Conservation (phyloP, 2,888 invertebrate genomes). For the Linnaemya tessellans region DNA sequence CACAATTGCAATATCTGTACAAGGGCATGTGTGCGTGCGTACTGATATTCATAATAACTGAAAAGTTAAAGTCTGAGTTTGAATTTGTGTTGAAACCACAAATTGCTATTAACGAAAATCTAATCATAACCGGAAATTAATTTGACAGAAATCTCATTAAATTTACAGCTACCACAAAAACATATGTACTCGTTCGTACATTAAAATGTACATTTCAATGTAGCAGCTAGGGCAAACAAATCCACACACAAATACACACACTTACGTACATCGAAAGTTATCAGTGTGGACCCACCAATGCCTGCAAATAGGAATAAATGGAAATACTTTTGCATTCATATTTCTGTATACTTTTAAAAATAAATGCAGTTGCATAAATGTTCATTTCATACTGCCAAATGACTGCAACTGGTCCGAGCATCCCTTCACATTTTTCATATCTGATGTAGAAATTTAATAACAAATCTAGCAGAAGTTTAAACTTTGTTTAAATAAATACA, state of each 20-base stretch:
- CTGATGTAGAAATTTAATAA: constrained; percentile 21
- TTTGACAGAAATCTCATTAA: constrained; percentile 84
- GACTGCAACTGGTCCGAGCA: background rate
- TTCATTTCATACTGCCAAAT: constrained; percentile 26
- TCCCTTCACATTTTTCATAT: constrained; percentile 21
- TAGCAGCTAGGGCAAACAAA: background rate
- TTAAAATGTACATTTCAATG: background rate
- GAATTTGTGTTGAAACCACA: constrained; percentile 79
- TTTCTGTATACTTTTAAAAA: background rate
- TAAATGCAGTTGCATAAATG: constrained; percentile 19
- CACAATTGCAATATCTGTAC: background rate
- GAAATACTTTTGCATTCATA: constrained; percentile 20
- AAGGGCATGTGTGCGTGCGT: background rate
- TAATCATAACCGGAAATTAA: constrained; percentile 84
- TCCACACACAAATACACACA: background rate
- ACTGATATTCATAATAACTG: constrained; percentile 66
- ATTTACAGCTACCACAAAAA: constrained; percentile 79
- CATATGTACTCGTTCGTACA: constrained; percentile 43
- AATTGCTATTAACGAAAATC: constrained; percentile 84
- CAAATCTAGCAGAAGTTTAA: constrained; percentile 20
- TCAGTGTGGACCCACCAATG: constrained; percentile 2
- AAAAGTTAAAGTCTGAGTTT: constrained; percentile 62
- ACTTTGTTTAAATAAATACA: constrained; percentile 1
- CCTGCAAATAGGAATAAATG: constrained; percentile 9
- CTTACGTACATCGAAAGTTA: background rate